Evolutionary conservation across 2,888 invertebrate genomes (phyloP).

Genomic region (Amphipoea oculea): DNA sequence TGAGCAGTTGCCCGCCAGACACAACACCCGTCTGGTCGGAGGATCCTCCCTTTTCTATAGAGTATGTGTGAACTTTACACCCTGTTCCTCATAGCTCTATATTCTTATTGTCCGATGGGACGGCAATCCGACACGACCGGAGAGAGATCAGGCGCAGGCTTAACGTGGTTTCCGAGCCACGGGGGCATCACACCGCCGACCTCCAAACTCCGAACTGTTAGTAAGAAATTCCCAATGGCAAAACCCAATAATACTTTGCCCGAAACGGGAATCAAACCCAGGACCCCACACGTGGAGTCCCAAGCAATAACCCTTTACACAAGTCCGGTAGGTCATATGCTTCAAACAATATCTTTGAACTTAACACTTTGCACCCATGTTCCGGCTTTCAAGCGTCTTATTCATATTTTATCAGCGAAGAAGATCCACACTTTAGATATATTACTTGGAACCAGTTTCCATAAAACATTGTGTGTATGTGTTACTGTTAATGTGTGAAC

Average conservation of each 20-base stretch:
- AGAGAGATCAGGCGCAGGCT: too few relatives aligned
- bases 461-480: constrained; percentile 39
- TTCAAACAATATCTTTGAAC: not conserved
- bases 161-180: too few relatives aligned
- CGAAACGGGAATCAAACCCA: not conserved
- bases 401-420: constrained; percentile 18
- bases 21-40: too few relatives aligned
- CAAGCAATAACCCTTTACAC: not conserved
- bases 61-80: too few relatives aligned
- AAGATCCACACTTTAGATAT: constrained; percentile 16
- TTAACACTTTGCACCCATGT: not conserved
- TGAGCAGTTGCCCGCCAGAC: too few relatives aligned
- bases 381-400: not conserved
- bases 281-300: not conserved
- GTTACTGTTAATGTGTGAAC: constrained; percentile 15
- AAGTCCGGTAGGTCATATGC: not conserved
- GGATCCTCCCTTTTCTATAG: too few relatives aligned
- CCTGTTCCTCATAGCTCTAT: too few relatives aligned
- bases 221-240: too few relatives aligned
- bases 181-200: too few relatives aligned
- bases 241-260: not conserved
- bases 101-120: too few relatives aligned
- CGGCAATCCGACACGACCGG: too few relatives aligned
- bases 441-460: constrained; percentile 26
- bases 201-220: too few relatives aligned